A percentile compares a stretch with the other conserved stretches of the same genome.
phyloP scores from a whole-genome alignment of 1,140 invertebrate species.

The Hydropsyche tenuis region DNA sequence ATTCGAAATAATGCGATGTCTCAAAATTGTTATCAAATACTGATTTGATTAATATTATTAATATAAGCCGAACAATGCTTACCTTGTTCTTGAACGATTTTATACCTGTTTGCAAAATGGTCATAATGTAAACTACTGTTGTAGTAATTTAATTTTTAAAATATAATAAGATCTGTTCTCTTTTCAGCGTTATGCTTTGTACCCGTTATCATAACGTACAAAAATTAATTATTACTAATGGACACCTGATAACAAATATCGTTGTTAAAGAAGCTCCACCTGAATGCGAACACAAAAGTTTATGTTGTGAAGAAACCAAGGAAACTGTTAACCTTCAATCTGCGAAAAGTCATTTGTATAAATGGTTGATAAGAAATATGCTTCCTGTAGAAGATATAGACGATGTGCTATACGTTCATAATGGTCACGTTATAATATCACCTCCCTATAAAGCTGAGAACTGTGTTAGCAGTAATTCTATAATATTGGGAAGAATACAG shows the following conservation, averaged over 20 bases:
- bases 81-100: too few species aligned
- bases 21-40: too few species aligned
- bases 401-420: constrained; percentile 39
- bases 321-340: not conserved
- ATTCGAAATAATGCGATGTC: too few species aligned
- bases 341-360: constrained; percentile 37
- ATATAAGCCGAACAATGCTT: too few species aligned
- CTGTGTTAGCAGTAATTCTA: constrained; percentile 46
- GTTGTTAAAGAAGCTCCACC: constrained; percentile 28
- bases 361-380: constrained; percentile 44
- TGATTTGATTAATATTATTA: too few species aligned
- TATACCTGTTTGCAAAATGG: too few species aligned
- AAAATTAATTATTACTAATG: constrained; percentile 34
- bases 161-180: constrained; percentile 11
- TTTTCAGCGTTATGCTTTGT: constrained; percentile 42
- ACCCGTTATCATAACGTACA: constrained; percentile 4
- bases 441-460: constrained; percentile 43
- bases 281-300: constrained; percentile 9
- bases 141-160: not conserved
- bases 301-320: not conserved
- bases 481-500: constrained; percentile 48
- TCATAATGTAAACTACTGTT: constrained; percentile 5
- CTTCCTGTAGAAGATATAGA: constrained; percentile 42
- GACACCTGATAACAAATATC: constrained; percentile 36
- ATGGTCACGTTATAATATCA: constrained; percentile 33